Evolutionary conservation across 2,888 invertebrate genomes (phyloP), one percentile per base, ranked within the genome.

Genomic region (Drosophila limbata): DNA sequence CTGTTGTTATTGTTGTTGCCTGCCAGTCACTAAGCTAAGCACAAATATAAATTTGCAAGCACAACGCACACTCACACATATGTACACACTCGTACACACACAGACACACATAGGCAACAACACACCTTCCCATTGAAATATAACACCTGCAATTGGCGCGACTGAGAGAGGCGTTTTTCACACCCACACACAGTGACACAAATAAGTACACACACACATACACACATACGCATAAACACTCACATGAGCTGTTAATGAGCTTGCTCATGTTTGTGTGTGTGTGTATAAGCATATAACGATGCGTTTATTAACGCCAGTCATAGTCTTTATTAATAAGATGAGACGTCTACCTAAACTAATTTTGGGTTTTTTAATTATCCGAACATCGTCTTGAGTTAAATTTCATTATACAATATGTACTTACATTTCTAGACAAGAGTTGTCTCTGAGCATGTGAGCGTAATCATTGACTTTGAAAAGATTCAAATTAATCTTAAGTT

Each of bases 81-180:
- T 15, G 19, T 33, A 60, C 53, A 25, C 25, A n/a, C n/a, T n/a
- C n/a, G 53, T 13, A 45, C 50, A 48, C 60, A 59, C 25, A 42
- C 44, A 40, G 37, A 47, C 40, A 53, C 52, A 40, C 56, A 48
- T 8, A 39, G 37, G 15, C 8, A 15, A 39, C 5, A 15, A 39
- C 39, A 51, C 68, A 69, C 69, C 81, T 67, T 63, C 59, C 62
- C 78, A 83, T 83, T 86, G 76, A 88, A 88, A 88, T 84, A 84
- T 84, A 86, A 88, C 89, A 84, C 84, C 84, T 84, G 84, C 89
- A 83, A 83, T 86, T 88, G 86, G 69, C 69, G 80, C 55, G 31
- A 51, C 59, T 65, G 64, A 63, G 69, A 51, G 71, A 51, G 47
- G 72, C 37, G 64, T 73, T 79, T 61, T 73, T 75, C 77, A 53